Conservation (phyloP, 1,140 invertebrate species). For the Rhizoglyphus robini region DNA sequence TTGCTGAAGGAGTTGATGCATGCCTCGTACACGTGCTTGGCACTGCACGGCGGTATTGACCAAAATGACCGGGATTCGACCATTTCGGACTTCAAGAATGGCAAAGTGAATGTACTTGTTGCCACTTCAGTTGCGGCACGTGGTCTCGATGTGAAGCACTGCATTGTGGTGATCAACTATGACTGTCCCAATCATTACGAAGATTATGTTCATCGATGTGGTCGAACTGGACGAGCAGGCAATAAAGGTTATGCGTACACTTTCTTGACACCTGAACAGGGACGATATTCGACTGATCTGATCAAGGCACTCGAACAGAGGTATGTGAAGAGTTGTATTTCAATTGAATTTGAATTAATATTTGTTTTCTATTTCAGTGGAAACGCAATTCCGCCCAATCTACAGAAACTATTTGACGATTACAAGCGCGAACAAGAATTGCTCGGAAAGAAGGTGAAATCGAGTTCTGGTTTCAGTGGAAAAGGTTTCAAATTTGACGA, state of each 20-base stretch:
- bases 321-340: neutral
- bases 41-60: constrained; percentile 96
- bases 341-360: neutral
- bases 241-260: constrained; percentile 94
- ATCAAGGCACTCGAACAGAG: constrained; percentile 72
- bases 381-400: constrained; percentile 53
- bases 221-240: constrained; percentile 68
- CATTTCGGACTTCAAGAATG: constrained; percentile 93
- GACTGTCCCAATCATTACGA: constrained; percentile 99
- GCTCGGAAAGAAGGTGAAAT: constrained; percentile 82
- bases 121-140: constrained; percentile 93
- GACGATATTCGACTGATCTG: constrained; percentile 80
- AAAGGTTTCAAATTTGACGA: constrained; percentile 99
- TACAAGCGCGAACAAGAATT: constrained; percentile 76
- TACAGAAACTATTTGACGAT: constrained; percentile 67
- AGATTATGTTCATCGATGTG: constrained; percentile 98
- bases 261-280: constrained; percentile 89
- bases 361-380: constrained; percentile 36
- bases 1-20: constrained; percentile 91
- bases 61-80: constrained; percentile 97
- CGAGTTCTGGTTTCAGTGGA: constrained; percentile 83
- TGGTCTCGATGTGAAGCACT: constrained; percentile 93
- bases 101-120: constrained; percentile 53
- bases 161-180: constrained; percentile 96
- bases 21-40: constrained; percentile 86